Conservation (phyloP, 1,140 invertebrate species). For the Popillia japonica region DNA sequence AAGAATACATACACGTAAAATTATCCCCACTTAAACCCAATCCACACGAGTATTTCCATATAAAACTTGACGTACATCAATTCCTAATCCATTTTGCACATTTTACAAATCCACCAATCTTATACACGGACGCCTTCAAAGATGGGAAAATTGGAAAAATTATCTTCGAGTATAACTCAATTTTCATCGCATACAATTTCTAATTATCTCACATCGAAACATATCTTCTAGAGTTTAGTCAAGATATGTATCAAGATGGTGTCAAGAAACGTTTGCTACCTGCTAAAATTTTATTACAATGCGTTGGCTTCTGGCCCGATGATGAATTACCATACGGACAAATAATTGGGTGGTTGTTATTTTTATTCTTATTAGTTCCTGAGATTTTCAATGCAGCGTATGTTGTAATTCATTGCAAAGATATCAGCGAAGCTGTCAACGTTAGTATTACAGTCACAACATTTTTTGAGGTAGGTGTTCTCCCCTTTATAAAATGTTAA, state of each 20-base stretch:
- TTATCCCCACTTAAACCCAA: no score
- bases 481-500: no score
- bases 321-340: no score
- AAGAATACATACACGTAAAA: no score
- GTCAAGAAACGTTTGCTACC: not conserved
- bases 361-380: not conserved
- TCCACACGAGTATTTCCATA: no score
- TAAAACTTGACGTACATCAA: no score
- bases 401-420: not conserved
- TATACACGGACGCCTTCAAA: no score
- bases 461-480: not conserved
- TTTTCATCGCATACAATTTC: not conserved
- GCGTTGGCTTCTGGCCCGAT: not conserved
- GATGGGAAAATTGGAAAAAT: not conserved
- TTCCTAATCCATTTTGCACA: no score
- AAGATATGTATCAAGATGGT: not conserved
- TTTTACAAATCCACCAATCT: not conserved
- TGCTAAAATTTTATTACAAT: not conserved
- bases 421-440: not conserved
- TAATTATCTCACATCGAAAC: not conserved
- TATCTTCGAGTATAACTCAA: not conserved
- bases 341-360: not conserved
- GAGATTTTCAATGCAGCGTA: not conserved
- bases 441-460: conserved; percentile 2
- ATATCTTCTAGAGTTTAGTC: conserved; percentile 10